Evolutionary conservation across 2,113 vertebrate genomes (phyloP), one percentile per base, ranked within the genome.

Genomic region (Laticauda laticaudata): DNA sequence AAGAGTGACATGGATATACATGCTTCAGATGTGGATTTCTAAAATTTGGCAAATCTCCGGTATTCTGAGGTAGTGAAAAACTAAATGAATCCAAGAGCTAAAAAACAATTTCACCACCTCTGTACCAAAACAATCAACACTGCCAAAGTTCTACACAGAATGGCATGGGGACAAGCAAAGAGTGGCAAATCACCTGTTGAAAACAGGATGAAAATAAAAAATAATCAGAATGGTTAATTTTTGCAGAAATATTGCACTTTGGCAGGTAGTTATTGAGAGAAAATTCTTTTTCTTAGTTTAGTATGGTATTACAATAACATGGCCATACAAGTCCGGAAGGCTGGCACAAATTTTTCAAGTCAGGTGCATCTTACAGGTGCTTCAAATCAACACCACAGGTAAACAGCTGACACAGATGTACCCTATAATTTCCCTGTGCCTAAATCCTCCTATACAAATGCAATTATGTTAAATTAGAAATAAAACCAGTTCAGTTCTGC

Each of bases 401-500:
- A 87, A 90, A 93, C 92, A 93, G 89, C 43, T 54, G 59, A 53
- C 69, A 87, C 81, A 90, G 92, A 93, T 87, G 88, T 69, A n/a
- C 81, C 89, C 59, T 90, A 8, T 87, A 93, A 93, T 90, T 90
- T 93, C 56, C 75, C 81, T 53, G 89, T 29, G 92, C 81, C 43
- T 87, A 87, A 93, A 90, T 93, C 57, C 81, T 90, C 48, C 26
- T 64, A 39, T 90, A 87, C 61, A 92, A 85, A 90, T 93, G 26
- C 69, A 93, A 93, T 90, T 64, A 93, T 93, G 54, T 86, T 86
- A 45, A 93, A 90, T 92, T 90, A 86, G 57, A 57, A 55, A n/a
- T n/a, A 45, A 54, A 89, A 39, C 87, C 88, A 90, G 43, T 90
- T 90, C 45, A 86, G n/a, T 61, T 54, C 91, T 81, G 59, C 54